Percentiles rank a stretch among this genome's conserved stretches.
phyloP scores from a whole-genome alignment of 1,140 invertebrate species.

The Drosophila bifasciata region DNA sequence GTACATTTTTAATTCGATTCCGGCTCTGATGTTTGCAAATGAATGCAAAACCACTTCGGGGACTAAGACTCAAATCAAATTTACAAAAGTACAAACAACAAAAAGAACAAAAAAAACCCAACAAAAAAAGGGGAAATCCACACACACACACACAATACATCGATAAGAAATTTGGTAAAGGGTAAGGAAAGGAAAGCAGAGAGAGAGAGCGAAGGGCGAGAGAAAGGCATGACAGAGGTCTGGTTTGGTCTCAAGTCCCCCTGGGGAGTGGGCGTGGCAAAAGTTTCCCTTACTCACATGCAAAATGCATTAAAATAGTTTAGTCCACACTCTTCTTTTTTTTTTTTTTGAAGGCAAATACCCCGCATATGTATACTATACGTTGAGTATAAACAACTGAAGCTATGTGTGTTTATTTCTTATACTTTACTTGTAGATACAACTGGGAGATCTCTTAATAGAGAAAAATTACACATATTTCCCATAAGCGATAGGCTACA shows the following conservation, averaged over 20 bases:
- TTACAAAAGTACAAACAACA: constrained; percentile 1
- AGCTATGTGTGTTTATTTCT: too few species aligned
- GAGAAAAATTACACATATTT: too few species aligned
- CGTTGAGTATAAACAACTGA: too few species aligned
- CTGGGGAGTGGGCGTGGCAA: constrained; percentile 11
- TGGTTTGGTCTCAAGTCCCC: neutral
- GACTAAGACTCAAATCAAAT: constrained; percentile 32
- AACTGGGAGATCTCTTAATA: too few species aligned
- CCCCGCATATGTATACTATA: too few species aligned
- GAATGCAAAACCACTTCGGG: constrained; percentile 29
- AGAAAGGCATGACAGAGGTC: constrained; percentile 9
- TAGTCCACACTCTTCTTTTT: constrained; percentile 4
- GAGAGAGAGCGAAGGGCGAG: neutral
- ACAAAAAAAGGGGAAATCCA: neutral
- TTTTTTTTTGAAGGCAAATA: too few species aligned
- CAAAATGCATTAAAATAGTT: constrained; percentile 60
- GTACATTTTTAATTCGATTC: constrained; percentile 66
- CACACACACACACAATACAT: constrained; percentile 14
- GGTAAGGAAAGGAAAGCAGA: constrained; percentile 23
- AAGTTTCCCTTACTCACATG: constrained; percentile 7
- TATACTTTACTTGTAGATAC: too few species aligned
- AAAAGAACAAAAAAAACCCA: neutral
- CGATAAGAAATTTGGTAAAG: constrained; percentile 24
- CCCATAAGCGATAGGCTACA: too few species aligned
- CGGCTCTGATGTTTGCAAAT: constrained; percentile 11